Conservation (phyloP, 1,140 invertebrate species). For the Papilio dardanus region DNA sequence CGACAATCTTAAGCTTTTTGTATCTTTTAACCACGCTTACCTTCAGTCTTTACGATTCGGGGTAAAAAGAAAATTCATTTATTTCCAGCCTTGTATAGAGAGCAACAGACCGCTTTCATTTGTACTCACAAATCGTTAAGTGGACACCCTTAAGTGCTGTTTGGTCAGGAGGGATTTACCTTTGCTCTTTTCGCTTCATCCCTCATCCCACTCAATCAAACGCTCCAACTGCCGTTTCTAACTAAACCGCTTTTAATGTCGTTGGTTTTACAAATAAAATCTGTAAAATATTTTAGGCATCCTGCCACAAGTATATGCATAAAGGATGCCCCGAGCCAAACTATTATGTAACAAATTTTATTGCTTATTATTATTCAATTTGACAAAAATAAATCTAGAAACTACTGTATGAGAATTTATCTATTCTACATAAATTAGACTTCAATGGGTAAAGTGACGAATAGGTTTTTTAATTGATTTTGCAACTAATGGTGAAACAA, state of each 20-base stretch:
- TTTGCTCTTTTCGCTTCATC: constrained; percentile 68
- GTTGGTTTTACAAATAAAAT: background rate
- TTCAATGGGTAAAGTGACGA: too few relatives aligned
- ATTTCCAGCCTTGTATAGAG: constrained; percentile 55
- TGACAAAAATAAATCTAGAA: too few relatives aligned
- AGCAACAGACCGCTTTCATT: constrained; percentile 60
- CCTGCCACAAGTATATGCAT: too few relatives aligned
- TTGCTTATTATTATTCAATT: too few relatives aligned
- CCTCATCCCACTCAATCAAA: constrained; percentile 70
- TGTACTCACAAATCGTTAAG: constrained; percentile 66
- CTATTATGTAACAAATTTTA: too few relatives aligned
- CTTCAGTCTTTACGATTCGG: constrained; percentile 43
- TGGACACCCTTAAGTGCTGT: constrained; percentile 75
- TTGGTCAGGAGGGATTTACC: constrained; percentile 76
- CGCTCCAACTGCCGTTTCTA: constrained; percentile 37
- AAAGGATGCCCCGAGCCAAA: too few relatives aligned
- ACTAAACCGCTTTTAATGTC: constrained; percentile 6
- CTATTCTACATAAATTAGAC: too few relatives aligned
- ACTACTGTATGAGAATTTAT: too few relatives aligned
- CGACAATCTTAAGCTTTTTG: constrained; percentile 17
- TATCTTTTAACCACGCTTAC: constrained; percentile 39
- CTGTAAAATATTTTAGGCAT: too few relatives aligned
- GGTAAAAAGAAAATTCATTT: constrained; percentile 66
- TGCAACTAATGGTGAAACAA: too few relatives aligned
- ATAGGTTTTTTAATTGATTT: too few relatives aligned